Evolutionary conservation across 1,140 invertebrate genomes (phyloP), one percentile per base, ranked within the genome.

Genomic region (Papilio helenus): DNA sequence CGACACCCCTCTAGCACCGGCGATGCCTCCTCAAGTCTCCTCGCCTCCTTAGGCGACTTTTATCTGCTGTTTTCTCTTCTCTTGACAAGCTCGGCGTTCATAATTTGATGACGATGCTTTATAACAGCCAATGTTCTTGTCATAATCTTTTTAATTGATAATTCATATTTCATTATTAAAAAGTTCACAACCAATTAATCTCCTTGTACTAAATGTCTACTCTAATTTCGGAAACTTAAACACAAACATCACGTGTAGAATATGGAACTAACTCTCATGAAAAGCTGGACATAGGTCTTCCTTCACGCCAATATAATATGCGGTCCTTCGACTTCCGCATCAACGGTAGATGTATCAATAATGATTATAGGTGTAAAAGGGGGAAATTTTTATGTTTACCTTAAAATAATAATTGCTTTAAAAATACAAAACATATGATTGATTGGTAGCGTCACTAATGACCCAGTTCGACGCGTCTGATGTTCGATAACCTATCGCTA

Each of bases 31-130:
- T 86, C 85, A 83, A 87, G 83, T 65, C 76, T 80, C 79, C 82
- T 78, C 80, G 81, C 81, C 78, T 82, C 80, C 80, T 78, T 83
- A 76, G 74, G 76, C 82, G 79, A 81, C 80, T 82, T 85, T 87
- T 90, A 88, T 88, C 84, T 86, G 83, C 82, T 79, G 79, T 82
- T 82, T 89, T 85, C 85, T 86, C 85, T 82, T 76, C 42, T 44
- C 76, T 65, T 82, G 73, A 79, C 78, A 80, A 49, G 72, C 39
- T n/a, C 23, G n/a, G 44, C 44, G n/a, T 74, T 29, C 23, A 74
- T 74, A 74, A 74, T 74, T 51, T 12, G 72, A 74, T 74, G 72
- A 74, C 8, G 42, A 20, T 42, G 29, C 12, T 42, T 73, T 73
- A 73, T 46, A n/a, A 73, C 34, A 73, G 39, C 39, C 18, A 46